These are phyloP conservation scores for Bothrops jararaca DNA, from an alignment of 2,113 vertebrate genomes.

Conservation along the genomic window DNA sequence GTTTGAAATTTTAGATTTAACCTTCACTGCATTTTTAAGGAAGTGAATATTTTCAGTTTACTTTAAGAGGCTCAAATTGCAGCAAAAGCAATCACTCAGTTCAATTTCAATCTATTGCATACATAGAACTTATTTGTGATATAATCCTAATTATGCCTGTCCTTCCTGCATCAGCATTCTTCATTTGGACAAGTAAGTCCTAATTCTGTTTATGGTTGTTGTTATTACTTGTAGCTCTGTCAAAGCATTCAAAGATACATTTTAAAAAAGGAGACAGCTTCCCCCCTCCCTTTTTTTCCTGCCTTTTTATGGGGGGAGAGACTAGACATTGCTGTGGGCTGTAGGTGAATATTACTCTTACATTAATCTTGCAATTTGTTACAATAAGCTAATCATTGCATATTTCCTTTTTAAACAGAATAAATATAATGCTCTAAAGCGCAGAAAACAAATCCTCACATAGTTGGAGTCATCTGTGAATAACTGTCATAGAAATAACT, in stretches of 20 bases:
- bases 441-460: background rate
- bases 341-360: background rate
- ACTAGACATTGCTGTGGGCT: background rate
- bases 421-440: background rate
- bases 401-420: background rate
- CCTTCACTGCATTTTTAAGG: slow-evolving; percentile 60
- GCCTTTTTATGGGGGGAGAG: background rate
- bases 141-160: slow-evolving; percentile 33
- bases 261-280: background rate
- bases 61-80: slow-evolving; percentile 56
- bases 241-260: slow-evolving; percentile 7
- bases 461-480: background rate
- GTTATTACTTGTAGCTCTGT: slow-evolving; percentile 24
- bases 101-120: slow-evolving; percentile 56
- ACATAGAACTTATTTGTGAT: slow-evolving; percentile 21
- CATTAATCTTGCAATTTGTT: background rate
- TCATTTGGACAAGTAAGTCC: slow-evolving; percentile 33
- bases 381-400: background rate
- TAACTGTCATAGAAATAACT: background rate
- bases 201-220: background rate
- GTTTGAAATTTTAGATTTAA: slow-evolving; percentile 61
- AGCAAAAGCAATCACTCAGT: slow-evolving; percentile 47
- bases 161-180: slow-evolving; percentile 21
- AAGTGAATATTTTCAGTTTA: slow-evolving; percentile 58
- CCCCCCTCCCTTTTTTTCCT: background rate